Evolutionary conservation across 2,888 invertebrate genomes (phyloP).

Genomic region (Zygogramma bicolorata): DNA sequence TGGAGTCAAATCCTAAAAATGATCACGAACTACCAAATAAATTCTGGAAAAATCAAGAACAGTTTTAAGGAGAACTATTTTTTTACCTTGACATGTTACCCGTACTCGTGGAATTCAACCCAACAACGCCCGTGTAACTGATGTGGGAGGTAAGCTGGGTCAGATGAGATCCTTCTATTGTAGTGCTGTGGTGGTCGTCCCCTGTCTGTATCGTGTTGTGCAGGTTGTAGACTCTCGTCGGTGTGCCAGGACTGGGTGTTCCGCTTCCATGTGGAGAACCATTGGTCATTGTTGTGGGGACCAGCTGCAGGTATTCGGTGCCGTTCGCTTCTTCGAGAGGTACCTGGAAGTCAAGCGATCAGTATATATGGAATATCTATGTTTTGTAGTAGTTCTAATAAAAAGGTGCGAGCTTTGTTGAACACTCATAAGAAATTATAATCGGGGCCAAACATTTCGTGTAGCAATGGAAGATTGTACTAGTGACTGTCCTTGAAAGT

Average conservation of each 20-base stretch:
- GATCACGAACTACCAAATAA: too few species aligned
- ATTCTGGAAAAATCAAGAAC: too few species aligned
- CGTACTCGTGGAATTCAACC: conserved; percentile 33
- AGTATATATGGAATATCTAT: too few species aligned
- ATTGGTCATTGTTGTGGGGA: conserved; percentile 54
- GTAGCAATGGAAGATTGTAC: too few species aligned
- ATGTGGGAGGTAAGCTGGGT: conserved; percentile 64
- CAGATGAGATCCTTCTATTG: conserved; percentile 58
- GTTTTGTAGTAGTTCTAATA: too few species aligned
- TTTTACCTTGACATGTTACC: conserved; percentile 35
- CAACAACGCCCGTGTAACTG: conserved; percentile 58
- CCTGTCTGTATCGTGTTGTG: conserved; percentile 44
- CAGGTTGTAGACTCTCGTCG: conserved; percentile 46
- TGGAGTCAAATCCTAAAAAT: too few species aligned
- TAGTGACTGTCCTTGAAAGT: too few species aligned
- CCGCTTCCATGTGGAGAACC: conserved; percentile 62
- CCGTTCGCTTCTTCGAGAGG: conserved; percentile 59
- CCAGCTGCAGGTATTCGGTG: conserved; percentile 61
- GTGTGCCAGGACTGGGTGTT: conserved; percentile 61
- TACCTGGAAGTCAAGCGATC: conserved; percentile 45
- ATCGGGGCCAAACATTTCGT: too few species aligned
- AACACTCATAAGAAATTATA: too few species aligned
- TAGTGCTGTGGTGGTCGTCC: conserved; percentile 54
- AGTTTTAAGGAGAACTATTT: too few species aligned
- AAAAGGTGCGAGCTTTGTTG: too few species aligned